Evolutionary conservation across 2,797 vertebrate genomes (phyloP), one percentile per base, ranked within the genome.

Genomic region (Pseudotriccus pelzelni): DNA sequence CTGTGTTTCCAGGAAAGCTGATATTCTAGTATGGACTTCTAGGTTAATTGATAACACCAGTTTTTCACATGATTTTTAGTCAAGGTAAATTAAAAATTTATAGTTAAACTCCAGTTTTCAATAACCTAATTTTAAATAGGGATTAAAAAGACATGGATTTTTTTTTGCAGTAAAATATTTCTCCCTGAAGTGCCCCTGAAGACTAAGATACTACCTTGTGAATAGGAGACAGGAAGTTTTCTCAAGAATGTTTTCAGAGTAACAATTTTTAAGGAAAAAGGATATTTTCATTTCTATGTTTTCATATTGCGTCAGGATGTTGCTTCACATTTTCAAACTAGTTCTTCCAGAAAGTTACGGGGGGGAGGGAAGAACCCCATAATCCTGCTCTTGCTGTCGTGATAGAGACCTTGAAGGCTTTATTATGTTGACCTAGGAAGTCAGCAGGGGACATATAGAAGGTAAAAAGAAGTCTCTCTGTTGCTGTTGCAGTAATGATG

Each of bases 281-380:
- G 1, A 1, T 60, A 4, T n/a, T 63, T 87, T 74, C 0, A 18
- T 82, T 74, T 82, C 32, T 67, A 7, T 8, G 7, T 7, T 82
- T 63, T 67, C 16, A 22, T 58, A 5, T 12, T 69, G 14, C 20
- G 8, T 70, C 41, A 13, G 13, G 10, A 17, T 16, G 2, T 43
- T 41, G 4, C 49, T 84, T 89, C 24, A 20, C 5, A 3, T 72
- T 86, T 84, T 84, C 16, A 39, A 68, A 30, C 18, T 7, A 6
- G 0, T 19, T 22, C 32, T 74, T 70, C 30, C 14, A 37, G 10
- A 44, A 87, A 63, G 53, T 49, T 74, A 21, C 3, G 6, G 17
- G 14, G 20, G 19, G 1, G 14, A 4, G 3, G 8, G 22, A 3
- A 14, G 1, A 11, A 30, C 6, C 5, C 6, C 5, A 7, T 64